Evolutionary conservation across 2,888 invertebrate species (phyloP).

Genomic region (Troides aeacus): DNA sequence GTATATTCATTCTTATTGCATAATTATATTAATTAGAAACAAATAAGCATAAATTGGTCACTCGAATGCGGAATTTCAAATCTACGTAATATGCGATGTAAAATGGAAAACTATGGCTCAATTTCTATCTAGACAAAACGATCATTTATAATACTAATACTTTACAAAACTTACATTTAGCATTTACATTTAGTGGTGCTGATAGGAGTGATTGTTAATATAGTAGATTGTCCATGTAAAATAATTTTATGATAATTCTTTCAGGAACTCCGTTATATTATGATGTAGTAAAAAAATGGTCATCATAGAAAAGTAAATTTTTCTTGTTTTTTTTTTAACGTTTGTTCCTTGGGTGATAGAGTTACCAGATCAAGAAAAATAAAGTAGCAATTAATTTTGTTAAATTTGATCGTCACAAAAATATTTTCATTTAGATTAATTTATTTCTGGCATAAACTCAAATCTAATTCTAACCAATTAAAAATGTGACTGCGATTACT

Average conservation of each 20-base stretch:
- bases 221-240: slow-evolving; percentile 13
- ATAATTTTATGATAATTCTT: slow-evolving; percentile 7
- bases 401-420: no score
- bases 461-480: background rate
- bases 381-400: background rate
- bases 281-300: background rate
- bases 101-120: slow-evolving; percentile 27
- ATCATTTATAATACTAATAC: slow-evolving; percentile 19
- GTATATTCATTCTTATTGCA: slow-evolving; percentile 7
- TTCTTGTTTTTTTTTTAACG: background rate
- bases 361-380: background rate
- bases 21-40: slow-evolving; percentile 20
- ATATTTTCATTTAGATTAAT: no score
- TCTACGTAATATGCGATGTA: slow-evolving; percentile 22
- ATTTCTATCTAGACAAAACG: slow-evolving; percentile 24
- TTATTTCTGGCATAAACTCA: no score
- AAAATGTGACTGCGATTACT: background rate
- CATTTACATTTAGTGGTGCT: slow-evolving; percentile 16
- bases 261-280: slow-evolving; percentile 19
- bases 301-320: background rate
- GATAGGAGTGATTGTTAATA: slow-evolving; percentile 13
- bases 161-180: slow-evolving; percentile 16
- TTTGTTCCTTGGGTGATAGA: background rate
- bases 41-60: slow-evolving; percentile 29
- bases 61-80: slow-evolving; percentile 27